Base-by-base conservation (phyloP, 2,888 invertebrate genomes). In the Seladonia tumulorum region DNA sequence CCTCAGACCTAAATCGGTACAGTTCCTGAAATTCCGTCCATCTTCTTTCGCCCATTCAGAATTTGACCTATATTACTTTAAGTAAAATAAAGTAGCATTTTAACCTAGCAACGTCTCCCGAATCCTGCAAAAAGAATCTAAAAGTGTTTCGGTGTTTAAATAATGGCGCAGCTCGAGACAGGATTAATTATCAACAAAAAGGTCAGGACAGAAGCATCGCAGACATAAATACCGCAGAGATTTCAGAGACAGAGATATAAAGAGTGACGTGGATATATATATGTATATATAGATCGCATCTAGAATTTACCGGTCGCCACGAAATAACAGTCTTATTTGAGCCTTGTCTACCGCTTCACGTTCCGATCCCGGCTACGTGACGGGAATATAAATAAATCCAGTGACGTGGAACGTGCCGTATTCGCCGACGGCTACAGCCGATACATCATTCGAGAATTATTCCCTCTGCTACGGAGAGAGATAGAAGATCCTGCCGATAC, bases 361-460 rank as follows among this genome's bases (percentile, higher is more conserved):
- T 83, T 68, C 82, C 82, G 49, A 74, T 76, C 72, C 60, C 49
- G 14, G 80, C 39, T 79, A 87, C 87, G 87, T 87, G 87, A n/a
- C 60, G 18, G 42, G 87, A 83, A 81, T 87, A 66, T 83, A 87
- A 86, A 60, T 83, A 86, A 81, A 81, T 81, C 80, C 86, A 57
- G 18, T 81, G 86, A 86, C 80, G 63, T 18, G 78, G 53, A 76
- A 86, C 86, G 86, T 81, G 75, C 25, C 42, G 72, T 49, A 57
- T 79, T 79, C 77, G 79, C 81, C 74, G 42, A 7, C 42, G 57
- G 57, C 70, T 63, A 45, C n/a, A 22, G 0, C 73, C 85, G 86
- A 87, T 82, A 75, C 82, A 78, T 82, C 86, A 70, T 80, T 75
- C 74, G 79, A 66, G 79, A 85, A 82, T 82, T 87, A 87, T 85